phyloP scores from a whole-genome alignment of 2,888 invertebrate species.

The Synergus itoensis region DNA sequence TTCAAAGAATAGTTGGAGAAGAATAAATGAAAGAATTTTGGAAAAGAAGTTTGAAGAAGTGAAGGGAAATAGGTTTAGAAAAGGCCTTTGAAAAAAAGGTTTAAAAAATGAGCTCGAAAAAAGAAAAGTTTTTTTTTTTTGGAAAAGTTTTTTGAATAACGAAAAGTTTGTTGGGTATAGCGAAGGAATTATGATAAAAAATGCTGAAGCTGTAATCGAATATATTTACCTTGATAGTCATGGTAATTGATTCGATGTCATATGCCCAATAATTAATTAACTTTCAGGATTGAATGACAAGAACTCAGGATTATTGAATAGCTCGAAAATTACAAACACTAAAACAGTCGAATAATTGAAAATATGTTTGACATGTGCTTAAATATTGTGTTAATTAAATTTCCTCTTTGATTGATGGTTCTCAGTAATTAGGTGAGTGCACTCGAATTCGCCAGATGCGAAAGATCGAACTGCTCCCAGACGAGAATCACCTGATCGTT shows the following conservation, averaged over 20 bases:
- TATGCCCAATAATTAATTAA: background rate
- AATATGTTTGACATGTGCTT: constrained; percentile 10
- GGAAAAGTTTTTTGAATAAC: too few species aligned
- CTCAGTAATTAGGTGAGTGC: constrained; percentile 26
- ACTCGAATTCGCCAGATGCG: constrained; percentile 33
- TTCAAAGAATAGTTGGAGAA: too few species aligned
- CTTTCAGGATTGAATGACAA: background rate
- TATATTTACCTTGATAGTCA: too few species aligned
- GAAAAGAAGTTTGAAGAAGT: too few species aligned
- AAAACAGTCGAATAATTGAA: background rate
- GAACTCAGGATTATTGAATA: background rate
- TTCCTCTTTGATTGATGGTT: constrained; percentile 14
- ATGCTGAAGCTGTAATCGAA: too few species aligned
- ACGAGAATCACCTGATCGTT: constrained; percentile 4
- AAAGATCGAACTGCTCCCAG: constrained; percentile 38
- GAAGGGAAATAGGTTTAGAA: too few species aligned
- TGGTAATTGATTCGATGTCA: background rate
- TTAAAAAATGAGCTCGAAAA: too few species aligned
- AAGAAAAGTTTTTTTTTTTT: too few species aligned
- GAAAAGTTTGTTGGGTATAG: too few species aligned
- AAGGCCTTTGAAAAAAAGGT: too few species aligned
- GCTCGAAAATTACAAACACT: background rate
- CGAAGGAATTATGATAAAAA: too few species aligned
- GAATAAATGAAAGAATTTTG: too few species aligned
- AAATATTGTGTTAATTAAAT: constrained; percentile 27